Conservation (phyloP, 2,888 invertebrate genomes). For the Xanthostigma xanthostigma region DNA sequence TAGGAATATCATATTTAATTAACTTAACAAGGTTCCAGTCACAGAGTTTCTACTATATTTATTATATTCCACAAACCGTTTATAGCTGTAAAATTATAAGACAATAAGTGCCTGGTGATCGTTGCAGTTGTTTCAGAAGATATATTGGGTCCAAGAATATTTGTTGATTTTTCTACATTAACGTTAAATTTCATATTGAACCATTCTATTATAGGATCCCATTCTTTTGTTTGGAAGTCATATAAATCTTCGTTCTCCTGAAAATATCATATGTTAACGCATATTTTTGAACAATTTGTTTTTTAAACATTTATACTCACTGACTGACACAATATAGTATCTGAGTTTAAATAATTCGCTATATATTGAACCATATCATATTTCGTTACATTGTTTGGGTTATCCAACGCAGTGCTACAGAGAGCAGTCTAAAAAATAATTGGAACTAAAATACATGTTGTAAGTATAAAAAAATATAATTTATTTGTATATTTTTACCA, state of each 20-base stretch:
- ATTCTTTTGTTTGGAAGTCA: slow-evolving; percentile 60
- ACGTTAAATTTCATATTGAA: slow-evolving; percentile 69
- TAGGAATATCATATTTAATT: no score
- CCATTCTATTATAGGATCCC: slow-evolving; percentile 86
- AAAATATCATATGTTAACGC: slow-evolving; percentile 7
- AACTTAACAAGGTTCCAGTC: no score
- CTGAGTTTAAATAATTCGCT: slow-evolving; percentile 65
- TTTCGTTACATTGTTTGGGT: slow-evolving; percentile 68
- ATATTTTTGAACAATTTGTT: no score
- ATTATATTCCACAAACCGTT: slow-evolving; percentile 41
- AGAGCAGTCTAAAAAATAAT: slow-evolving; percentile 55
- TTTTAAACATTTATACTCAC: slow-evolving; percentile 31
- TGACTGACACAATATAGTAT: slow-evolving; percentile 66
- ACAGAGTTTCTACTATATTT: no score
- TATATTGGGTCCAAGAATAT: slow-evolving; percentile 53
- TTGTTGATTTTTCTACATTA: slow-evolving; percentile 51
- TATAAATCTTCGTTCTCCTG: slow-evolving; percentile 66
- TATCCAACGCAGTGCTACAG: slow-evolving; percentile 83
- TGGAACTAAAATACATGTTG: neutral
- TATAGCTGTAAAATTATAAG: slow-evolving; percentile 66
- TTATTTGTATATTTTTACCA: slow-evolving; percentile 41
- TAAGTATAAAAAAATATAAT: neutral
- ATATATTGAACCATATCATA: slow-evolving; percentile 63
- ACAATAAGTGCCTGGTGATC: slow-evolving; percentile 62
- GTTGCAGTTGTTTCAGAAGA: slow-evolving; percentile 47